Conservation (phyloP, 2,797 vertebrate genomes). For the Arrhamphus sclerolepis region DNA sequence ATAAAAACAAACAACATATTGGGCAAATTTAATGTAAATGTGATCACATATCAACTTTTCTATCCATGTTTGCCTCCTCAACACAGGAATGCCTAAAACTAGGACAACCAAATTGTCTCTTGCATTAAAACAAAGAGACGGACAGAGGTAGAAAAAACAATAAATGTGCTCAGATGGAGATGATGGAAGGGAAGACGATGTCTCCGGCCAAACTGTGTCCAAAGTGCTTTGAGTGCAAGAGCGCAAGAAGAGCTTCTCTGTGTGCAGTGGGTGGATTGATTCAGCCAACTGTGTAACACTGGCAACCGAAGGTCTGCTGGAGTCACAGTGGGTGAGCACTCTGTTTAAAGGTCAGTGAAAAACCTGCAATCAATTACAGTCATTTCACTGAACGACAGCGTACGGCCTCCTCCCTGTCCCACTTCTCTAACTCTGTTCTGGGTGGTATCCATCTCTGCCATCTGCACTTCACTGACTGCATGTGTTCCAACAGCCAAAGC, state of each 20-base stretch:
- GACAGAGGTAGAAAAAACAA: background rate
- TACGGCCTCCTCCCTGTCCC: conserved; percentile 27
- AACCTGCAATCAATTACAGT: conserved; percentile 63
- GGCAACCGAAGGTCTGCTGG: conserved; percentile 44
- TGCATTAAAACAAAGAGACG: background rate
- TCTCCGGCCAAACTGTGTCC: conserved; percentile 24
- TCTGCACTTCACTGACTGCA: conserved; percentile 51
- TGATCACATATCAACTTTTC: too few relatives aligned
- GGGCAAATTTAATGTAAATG: too few relatives aligned
- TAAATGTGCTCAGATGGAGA: conserved; percentile 8
- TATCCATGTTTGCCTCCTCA: too few relatives aligned
- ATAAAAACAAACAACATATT: too few relatives aligned
- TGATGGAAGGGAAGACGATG: conserved; percentile 23
- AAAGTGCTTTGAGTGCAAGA: conserved; percentile 25
- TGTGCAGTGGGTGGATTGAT: conserved; percentile 36
- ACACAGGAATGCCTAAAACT: background rate
- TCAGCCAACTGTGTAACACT: conserved; percentile 32
- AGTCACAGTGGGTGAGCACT: conserved; percentile 59
- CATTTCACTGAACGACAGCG: conserved; percentile 32
- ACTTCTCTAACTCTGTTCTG: conserved; percentile 62
- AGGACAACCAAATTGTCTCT: background rate
- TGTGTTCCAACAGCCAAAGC: conserved; percentile 53
- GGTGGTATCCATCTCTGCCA: conserved; percentile 71
- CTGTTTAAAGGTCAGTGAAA: conserved; percentile 65
- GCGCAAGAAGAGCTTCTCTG: conserved; percentile 18